Percentiles rank a stretch among this genome's conserved stretches.
These are phyloP conservation scores for Drosophila buzzatii DNA, from an alignment of 2,888 invertebrate genomes.

Conservation along the genomic window DNA sequence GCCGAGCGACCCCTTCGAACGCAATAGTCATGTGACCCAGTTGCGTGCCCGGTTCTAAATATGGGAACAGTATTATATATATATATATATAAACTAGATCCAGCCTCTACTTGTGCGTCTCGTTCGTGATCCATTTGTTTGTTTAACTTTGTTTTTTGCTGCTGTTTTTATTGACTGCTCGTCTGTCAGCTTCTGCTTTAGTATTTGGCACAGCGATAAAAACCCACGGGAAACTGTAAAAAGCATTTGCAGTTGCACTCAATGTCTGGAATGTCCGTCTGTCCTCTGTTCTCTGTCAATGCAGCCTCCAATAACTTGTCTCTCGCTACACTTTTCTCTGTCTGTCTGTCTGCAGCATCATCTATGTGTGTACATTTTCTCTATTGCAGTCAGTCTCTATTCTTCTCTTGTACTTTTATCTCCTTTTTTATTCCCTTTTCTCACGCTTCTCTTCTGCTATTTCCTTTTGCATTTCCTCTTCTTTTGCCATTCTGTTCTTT, in stretches of 20 bases:
- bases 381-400: no score
- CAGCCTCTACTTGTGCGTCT: conserved; percentile 1
- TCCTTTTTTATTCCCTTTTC: neutral
- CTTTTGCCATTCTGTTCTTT: neutral
- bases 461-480: neutral
- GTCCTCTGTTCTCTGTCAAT: neutral
- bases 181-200: conserved; percentile 3
- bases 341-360: neutral
- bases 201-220: conserved; percentile 8
- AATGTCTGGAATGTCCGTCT: neutral
- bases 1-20: conserved; percentile 2
- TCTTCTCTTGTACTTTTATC: neutral
- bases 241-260: neutral
- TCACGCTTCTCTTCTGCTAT: neutral
- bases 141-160: neutral
- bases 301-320: conserved; percentile 7
- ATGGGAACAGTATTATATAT: neutral
- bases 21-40: conserved; percentile 64
- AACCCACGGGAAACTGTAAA: conserved; percentile 1
- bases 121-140: neutral
- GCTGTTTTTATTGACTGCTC: neutral
- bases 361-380: neutral
- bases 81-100: neutral
- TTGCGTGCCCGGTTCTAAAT: conserved; percentile 49
- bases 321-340: neutral